These are phyloP conservation scores for Lasiommata megera DNA, from an alignment of 2,888 invertebrate genomes.

Conservation along the genomic window DNA sequence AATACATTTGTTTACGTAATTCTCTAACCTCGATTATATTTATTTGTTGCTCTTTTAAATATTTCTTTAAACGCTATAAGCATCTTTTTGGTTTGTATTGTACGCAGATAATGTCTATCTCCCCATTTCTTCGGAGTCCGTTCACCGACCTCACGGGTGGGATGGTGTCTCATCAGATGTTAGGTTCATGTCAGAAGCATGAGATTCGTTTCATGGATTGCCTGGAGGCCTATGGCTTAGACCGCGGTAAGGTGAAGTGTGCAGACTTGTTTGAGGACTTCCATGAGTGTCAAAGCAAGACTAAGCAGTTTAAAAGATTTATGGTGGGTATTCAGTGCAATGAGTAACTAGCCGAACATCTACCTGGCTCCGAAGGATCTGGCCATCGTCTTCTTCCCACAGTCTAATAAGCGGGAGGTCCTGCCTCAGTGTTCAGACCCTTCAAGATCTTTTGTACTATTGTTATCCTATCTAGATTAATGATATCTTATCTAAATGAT, in stretches of 20 bases:
- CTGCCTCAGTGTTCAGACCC: too few species aligned
- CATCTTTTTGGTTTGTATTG: neutral
- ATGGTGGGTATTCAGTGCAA: conserved; percentile 69
- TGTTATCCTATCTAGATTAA: too few species aligned
- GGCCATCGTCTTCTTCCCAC: too few species aligned
- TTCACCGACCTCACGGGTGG: conserved; percentile 87
- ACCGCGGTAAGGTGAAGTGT: conserved; percentile 84
- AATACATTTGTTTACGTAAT: conserved; percentile 39
- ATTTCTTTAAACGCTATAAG: too few species aligned
- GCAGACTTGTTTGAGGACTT: conserved; percentile 83
- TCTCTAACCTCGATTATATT: conserved; percentile 30
- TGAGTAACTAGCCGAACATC: too few species aligned
- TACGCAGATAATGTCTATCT: conserved; percentile 74
- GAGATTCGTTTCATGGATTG: conserved; percentile 89
- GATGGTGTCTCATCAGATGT: conserved; percentile 83
- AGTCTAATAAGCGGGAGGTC: too few species aligned
- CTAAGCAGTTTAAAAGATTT: conserved; percentile 83
- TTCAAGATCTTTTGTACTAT: too few species aligned
- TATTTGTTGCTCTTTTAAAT: too few species aligned
- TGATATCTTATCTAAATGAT: too few species aligned
- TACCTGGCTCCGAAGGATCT: too few species aligned
- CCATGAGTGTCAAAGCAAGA: conserved; percentile 84
- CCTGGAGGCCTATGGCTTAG: conserved; percentile 89
- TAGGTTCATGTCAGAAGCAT: conserved; percentile 84
- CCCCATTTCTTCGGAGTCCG: conserved; percentile 85